Conservation (phyloP, 2,888 invertebrate genomes). For the Mesodorylaimus sp. region DNA sequence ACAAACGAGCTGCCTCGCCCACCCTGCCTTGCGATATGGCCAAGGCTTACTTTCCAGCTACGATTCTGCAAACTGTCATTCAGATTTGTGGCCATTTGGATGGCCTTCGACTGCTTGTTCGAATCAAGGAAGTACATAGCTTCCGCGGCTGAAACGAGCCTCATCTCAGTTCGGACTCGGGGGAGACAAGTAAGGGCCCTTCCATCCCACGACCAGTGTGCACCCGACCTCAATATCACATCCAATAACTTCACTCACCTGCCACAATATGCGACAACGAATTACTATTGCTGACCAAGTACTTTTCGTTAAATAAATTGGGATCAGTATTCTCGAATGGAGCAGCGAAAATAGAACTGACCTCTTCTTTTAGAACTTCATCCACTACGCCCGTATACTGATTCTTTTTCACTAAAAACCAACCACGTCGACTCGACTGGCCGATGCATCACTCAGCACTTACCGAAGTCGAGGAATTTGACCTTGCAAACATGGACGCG, state of each 20-base stretch:
- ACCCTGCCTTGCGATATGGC: background rate
- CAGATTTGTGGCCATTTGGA: constrained; percentile 38
- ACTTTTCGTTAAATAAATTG: constrained; percentile 48
- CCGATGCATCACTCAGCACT: too few species aligned
- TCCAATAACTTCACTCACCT: constrained; percentile 33
- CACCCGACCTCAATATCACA: too few species aligned
- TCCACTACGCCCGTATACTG: constrained; percentile 20
- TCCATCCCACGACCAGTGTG: too few species aligned
- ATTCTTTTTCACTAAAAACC: background rate
- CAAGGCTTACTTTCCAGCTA: constrained; percentile 37
- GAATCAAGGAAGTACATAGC: constrained; percentile 56
- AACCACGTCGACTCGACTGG: too few species aligned
- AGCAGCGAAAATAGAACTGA: constrained; percentile 40
- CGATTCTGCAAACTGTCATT: constrained; percentile 35
- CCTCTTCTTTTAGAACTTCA: constrained; percentile 33
- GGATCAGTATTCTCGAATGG: constrained; percentile 38
- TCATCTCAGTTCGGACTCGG: background rate
- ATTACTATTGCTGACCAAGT: constrained; percentile 42
- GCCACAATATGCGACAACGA: constrained; percentile 60
- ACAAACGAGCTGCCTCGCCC: background rate
- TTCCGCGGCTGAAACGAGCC: constrained; percentile 41
- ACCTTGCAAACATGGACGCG: constrained; percentile 69
- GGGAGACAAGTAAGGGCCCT: too few species aligned
- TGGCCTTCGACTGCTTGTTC: constrained; percentile 46
- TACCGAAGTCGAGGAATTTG: constrained; percentile 46